Percentiles rank a stretch among this genome's conserved stretches.
Evolutionary conservation across 2,888 invertebrate species (phyloP).

Genomic region (Caprella mutica): DNA sequence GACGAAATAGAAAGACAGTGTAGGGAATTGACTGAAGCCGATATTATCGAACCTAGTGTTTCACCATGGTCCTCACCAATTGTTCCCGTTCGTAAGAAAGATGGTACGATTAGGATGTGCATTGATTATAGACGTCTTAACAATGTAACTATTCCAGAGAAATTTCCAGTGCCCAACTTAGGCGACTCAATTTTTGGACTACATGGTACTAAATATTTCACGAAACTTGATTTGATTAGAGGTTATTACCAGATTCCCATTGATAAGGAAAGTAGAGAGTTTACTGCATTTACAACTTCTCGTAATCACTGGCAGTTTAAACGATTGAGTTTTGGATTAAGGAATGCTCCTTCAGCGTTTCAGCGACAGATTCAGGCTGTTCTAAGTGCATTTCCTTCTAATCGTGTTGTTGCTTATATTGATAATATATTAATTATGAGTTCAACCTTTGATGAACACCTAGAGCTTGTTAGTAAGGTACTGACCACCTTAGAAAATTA

Average conservation of each 20-base stretch:
- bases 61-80: too few species aligned
- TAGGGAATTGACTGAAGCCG: too few species aligned
- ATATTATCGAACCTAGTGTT: too few species aligned
- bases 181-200: conserved; percentile 5
- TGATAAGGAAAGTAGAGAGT: not conserved
- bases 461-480: not conserved
- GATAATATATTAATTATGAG: not conserved
- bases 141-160: not conserved
- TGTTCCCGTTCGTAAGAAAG: conserved; percentile 1
- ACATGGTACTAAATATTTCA: conserved; percentile 4
- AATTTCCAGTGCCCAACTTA: not conserved
- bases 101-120: not conserved
- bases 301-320: not conserved
- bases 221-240: not conserved
- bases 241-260: not conserved
- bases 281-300: not conserved
- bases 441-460: not conserved
- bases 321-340: not conserved
- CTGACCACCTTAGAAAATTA: not conserved
- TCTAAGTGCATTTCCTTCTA: not conserved
- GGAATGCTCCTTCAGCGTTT: not conserved
- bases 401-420: not conserved
- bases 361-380: not conserved
- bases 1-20: too few species aligned
- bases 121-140: not conserved